A percentile compares a stretch with the other conserved stretches of the same genome.
Evolutionary conservation across 2,113 vertebrate genomes (phyloP).

Genomic region (human (Homo sapiens)): DNA sequence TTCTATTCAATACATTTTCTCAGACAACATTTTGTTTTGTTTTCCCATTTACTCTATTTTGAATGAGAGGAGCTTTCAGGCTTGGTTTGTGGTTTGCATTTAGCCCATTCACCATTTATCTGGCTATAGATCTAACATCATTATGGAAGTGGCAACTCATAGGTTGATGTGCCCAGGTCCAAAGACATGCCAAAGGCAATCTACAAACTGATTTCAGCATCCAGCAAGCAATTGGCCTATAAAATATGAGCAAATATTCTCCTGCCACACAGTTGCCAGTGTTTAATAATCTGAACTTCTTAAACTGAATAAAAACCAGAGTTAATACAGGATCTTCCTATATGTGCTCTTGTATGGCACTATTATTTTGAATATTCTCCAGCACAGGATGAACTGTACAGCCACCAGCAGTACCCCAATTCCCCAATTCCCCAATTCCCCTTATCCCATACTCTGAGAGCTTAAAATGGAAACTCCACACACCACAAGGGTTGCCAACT

Average conservation of each 20-base stretch:
- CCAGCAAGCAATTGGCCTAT: neutral
- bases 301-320: neutral
- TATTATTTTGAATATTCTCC: neutral
- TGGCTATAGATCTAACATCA: neutral
- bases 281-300: neutral
- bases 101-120: neutral
- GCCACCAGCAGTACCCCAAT: neutral
- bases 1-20: conserved; percentile 15
- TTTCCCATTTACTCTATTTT: neutral
- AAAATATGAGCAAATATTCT: neutral
- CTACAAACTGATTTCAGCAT: neutral
- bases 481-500: neutral
- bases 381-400: neutral
- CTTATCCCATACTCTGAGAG: neutral
- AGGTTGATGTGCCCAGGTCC: neutral
- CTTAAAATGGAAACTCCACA: neutral
- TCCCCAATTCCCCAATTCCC: neutral
- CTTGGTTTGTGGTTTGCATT: neutral
- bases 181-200: neutral
- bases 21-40: conserved; percentile 9
- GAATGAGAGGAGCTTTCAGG: neutral
- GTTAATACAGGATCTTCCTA: neutral
- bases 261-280: neutral
- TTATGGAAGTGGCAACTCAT: neutral
- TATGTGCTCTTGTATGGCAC: neutral